Percentiles rank a stretch among this genome's conserved stretches.
Conservation (phyloP, 2,888 invertebrate genomes). For the Mayetiola destructor region DNA sequence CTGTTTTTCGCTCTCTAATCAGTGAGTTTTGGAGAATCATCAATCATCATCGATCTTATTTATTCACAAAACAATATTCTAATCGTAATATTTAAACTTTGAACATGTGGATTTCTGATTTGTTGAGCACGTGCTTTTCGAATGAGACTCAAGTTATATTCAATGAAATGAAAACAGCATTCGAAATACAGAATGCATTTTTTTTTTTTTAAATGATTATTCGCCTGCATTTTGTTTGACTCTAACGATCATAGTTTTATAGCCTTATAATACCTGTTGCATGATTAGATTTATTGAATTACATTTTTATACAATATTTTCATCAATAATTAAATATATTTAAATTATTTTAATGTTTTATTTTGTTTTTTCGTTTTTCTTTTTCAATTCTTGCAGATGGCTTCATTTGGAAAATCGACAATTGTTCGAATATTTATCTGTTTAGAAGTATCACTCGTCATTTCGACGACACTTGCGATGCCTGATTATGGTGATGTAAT, state of each 20-base stretch:
- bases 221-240: neutral
- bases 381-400: neutral
- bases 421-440: neutral
- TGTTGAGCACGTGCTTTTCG: neutral
- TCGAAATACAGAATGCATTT: neutral
- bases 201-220: neutral
- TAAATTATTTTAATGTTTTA: neutral
- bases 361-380: neutral
- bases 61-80: neutral
- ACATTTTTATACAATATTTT: neutral
- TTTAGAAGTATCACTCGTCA: neutral
- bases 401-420: neutral
- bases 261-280: no score
- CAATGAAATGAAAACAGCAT: neutral
- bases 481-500: neutral
- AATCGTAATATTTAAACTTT: neutral
- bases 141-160: no score
- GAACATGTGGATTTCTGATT: no score
- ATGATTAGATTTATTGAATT: neutral
- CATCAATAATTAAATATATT: neutral
- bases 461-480: neutral
- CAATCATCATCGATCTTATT: neutral
- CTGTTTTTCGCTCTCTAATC: neutral
- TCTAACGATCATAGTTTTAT: neutral
- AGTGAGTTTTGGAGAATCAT: neutral